A percentile compares a stretch with the other conserved stretches of the same genome.
Conservation (phyloP, 2,888 invertebrate species). For the Serrognathus titanus region DNA sequence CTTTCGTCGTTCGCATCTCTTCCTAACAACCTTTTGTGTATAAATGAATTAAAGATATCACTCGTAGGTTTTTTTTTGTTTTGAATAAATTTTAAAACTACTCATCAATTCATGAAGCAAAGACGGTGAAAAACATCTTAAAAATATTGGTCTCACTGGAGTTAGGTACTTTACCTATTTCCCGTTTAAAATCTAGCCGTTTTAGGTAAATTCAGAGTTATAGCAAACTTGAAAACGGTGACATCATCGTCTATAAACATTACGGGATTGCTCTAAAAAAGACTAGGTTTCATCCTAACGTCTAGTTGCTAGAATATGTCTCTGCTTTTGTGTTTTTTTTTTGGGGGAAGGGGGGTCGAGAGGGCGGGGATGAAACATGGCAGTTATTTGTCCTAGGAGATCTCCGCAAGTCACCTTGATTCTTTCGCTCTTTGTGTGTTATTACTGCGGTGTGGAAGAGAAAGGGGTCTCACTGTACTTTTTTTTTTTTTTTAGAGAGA, state of each 20-base stretch:
- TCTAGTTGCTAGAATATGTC: conserved; percentile 8
- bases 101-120: conserved; percentile 19
- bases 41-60: conserved; percentile 6
- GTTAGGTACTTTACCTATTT: conserved; percentile 16
- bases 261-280: conserved; percentile 37
- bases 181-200: conserved; percentile 3
- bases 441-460: not conserved
- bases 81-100: conserved; percentile 17
- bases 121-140: conserved; percentile 37
- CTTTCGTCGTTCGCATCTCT: conserved; percentile 5
- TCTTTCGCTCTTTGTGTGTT: conserved; percentile 4
- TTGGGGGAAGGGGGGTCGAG: not conserved
- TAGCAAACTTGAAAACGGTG: conserved; percentile 14
- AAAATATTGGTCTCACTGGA: conserved; percentile 48
- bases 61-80: conserved; percentile 1
- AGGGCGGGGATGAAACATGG: conserved; percentile 12
- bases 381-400: conserved; percentile 13
- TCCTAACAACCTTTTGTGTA: conserved; percentile 4
- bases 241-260: conserved; percentile 20
- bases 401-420: conserved; percentile 8
- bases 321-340: conserved; percentile 7
- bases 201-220: conserved; percentile 5
- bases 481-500: not conserved
- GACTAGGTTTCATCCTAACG: conserved; percentile 11
- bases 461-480: not conserved